These are phyloP conservation scores for Temnothorax ravouxi DNA, from an alignment of 2,888 invertebrate species.

Conservation along the genomic window DNA sequence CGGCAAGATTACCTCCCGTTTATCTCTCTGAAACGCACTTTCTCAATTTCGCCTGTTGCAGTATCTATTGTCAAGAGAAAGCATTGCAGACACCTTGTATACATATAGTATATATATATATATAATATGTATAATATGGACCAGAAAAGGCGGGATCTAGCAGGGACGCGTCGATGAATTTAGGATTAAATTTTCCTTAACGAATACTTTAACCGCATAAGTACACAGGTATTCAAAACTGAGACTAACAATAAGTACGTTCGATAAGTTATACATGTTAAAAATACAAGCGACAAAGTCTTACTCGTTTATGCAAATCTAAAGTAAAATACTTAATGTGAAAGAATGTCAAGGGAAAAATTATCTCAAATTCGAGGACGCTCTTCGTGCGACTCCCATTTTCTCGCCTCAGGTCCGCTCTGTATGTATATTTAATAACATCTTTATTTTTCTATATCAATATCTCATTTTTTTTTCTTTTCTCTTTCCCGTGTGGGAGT, in stretches of 20 bases:
- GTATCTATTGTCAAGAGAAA: constrained; percentile 52
- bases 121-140: constrained; percentile 49
- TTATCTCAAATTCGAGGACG: constrained; percentile 56
- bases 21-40: constrained; percentile 8
- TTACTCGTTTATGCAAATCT: background rate
- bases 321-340: background rate
- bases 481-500: constrained; percentile 59
- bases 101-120: constrained; percentile 54
- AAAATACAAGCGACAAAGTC: background rate
- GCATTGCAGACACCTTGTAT: constrained; percentile 44
- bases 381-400: constrained; percentile 7
- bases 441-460: constrained; percentile 56
- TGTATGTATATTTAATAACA: constrained; percentile 56
- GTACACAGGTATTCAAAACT: background rate
- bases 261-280: background rate
- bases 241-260: background rate
- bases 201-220: background rate
- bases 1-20: background rate
- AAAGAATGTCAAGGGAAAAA: background rate
- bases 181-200: constrained; percentile 5
- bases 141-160: background rate
- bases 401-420: constrained; percentile 25
- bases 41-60: constrained; percentile 6
- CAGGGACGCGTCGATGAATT: constrained; percentile 21
- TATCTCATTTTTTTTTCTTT: constrained; percentile 49